Evolutionary conservation across 2,888 invertebrate species (phyloP).

Genomic region (Coenonympha glycerion): DNA sequence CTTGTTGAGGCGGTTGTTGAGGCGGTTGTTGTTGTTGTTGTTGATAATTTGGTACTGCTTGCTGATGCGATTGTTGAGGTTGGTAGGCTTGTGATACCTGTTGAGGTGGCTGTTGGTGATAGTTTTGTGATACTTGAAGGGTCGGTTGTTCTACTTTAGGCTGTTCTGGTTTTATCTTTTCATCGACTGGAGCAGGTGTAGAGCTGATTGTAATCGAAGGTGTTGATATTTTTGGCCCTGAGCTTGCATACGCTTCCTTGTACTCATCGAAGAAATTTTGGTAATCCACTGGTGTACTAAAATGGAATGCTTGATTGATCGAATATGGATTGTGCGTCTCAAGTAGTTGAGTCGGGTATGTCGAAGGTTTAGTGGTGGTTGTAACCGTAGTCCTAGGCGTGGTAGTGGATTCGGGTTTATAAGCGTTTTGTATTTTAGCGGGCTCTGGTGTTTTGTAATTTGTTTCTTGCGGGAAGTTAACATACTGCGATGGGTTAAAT

Average conservation of each 20-base stretch:
- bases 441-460: constrained; percentile 38
- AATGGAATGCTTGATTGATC: constrained; percentile 70
- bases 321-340: constrained; percentile 71
- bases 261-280: constrained; percentile 60
- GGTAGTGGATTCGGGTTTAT: constrained; percentile 45
- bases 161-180: constrained; percentile 36
- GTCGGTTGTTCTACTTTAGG: constrained; percentile 31
- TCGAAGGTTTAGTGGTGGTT: constrained; percentile 54
- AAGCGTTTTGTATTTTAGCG: constrained; percentile 37
- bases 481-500: constrained; percentile 44
- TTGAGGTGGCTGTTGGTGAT: no score
- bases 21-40: no score
- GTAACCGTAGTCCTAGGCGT: constrained; percentile 43
- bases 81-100: no score
- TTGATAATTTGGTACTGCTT: no score
- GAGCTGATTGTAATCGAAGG: constrained; percentile 30
- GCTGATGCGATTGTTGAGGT: no score
- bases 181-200: constrained; percentile 35
- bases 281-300: constrained; percentile 66
- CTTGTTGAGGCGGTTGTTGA: no score
- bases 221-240: constrained; percentile 33
- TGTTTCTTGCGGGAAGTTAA: constrained; percentile 40
- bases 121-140: constrained; percentile 48
- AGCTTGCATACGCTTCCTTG: constrained; percentile 48
- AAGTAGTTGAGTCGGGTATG: constrained; percentile 57